Percentiles rank a stretch among this genome's conserved stretches.
Evolutionary conservation across 1,140 invertebrate species (phyloP).

Genomic region (Drosophila eugracilis): DNA sequence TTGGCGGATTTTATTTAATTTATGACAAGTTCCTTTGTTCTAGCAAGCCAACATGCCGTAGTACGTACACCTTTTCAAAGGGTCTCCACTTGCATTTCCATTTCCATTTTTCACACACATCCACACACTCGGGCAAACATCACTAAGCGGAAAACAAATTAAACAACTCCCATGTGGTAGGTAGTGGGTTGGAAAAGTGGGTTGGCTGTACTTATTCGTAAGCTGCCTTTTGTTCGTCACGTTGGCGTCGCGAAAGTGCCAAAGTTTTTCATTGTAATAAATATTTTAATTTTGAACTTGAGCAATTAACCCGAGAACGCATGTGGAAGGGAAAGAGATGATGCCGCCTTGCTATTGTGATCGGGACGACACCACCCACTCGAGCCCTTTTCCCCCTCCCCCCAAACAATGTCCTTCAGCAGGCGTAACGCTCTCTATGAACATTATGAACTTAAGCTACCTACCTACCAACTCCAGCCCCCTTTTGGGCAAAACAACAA

Average conservation of each 20-base stretch:
- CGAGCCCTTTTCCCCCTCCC: background rate
- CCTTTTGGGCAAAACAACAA: constrained; percentile 48
- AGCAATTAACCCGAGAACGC: constrained; percentile 79
- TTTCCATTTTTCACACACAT: background rate
- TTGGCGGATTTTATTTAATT: constrained; percentile 40
- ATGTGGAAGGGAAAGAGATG: constrained; percentile 53
- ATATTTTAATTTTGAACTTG: constrained; percentile 83
- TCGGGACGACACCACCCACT: constrained; percentile 17
- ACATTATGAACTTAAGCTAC: constrained; percentile 80
- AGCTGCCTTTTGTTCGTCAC: constrained; percentile 70
- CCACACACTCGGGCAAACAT: constrained; percentile 29
- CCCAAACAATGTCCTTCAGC: no score
- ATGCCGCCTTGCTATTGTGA: constrained; percentile 46
- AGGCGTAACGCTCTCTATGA: constrained; percentile 26
- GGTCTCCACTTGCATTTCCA: no score
- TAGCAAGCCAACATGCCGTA: constrained; percentile 6
- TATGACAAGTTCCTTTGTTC: constrained; percentile 52
- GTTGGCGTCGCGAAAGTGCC: constrained; percentile 77
- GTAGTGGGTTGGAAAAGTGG: constrained; percentile 5
- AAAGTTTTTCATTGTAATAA: constrained; percentile 83
- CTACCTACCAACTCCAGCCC: no score
- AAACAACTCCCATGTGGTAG: constrained; percentile 38
- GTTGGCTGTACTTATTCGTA: constrained; percentile 58
- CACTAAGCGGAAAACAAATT: constrained; percentile 54
- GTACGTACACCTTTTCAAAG: constrained; percentile 16